Percentiles rank a stretch among this genome's conserved stretches.
Conservation (phyloP, 2,797 vertebrate genomes). For the Sus cebifrons region DNA sequence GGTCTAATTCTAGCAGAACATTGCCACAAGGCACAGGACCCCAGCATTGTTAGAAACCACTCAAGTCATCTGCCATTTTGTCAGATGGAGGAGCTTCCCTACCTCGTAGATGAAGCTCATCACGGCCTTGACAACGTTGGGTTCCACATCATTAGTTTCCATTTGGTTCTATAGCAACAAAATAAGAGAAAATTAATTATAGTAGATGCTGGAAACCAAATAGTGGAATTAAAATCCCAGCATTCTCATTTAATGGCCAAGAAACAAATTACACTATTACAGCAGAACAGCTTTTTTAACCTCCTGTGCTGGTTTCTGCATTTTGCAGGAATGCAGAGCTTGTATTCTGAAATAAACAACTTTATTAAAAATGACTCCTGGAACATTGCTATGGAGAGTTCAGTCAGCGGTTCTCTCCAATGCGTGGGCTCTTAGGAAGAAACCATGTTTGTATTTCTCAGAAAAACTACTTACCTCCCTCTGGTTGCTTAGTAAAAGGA, state of each 20-base stretch:
- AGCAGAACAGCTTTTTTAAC: slow-evolving; percentile 90
- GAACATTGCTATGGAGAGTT: slow-evolving; percentile 63
- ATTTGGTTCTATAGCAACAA: slow-evolving; percentile 92
- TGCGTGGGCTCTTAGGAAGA: slow-evolving; percentile 5
- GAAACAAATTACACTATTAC: slow-evolving; percentile 93
- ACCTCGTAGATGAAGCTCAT: slow-evolving; percentile 92
- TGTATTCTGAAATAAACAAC: slow-evolving; percentile 78
- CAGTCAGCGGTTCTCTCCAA: background rate
- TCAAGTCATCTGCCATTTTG: slow-evolving; percentile 92
- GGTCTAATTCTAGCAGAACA: slow-evolving; percentile 90
- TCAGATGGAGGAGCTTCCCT: slow-evolving; percentile 92
- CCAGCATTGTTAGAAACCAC: slow-evolving; percentile 86
- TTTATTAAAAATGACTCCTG: slow-evolving; percentile 70
- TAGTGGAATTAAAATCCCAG: slow-evolving; percentile 94
- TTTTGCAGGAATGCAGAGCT: slow-evolving; percentile 76
- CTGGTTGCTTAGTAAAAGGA: slow-evolving; percentile 71
- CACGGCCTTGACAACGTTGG: slow-evolving; percentile 91
- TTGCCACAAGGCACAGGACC: slow-evolving; percentile 89
- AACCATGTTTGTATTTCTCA: background rate
- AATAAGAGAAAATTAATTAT: slow-evolving; percentile 95
- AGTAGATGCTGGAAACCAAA: slow-evolving; percentile 92
- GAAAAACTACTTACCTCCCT: slow-evolving; percentile 43
- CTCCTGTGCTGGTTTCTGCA: slow-evolving; percentile 74
- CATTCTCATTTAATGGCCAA: slow-evolving; percentile 92
- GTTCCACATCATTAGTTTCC: slow-evolving; percentile 94